A percentile compares a stretch with the other conserved stretches of the same genome.
Evolutionary conservation across 2,797 vertebrate species (phyloP).

Genomic region (Apogon talboti): DNA sequence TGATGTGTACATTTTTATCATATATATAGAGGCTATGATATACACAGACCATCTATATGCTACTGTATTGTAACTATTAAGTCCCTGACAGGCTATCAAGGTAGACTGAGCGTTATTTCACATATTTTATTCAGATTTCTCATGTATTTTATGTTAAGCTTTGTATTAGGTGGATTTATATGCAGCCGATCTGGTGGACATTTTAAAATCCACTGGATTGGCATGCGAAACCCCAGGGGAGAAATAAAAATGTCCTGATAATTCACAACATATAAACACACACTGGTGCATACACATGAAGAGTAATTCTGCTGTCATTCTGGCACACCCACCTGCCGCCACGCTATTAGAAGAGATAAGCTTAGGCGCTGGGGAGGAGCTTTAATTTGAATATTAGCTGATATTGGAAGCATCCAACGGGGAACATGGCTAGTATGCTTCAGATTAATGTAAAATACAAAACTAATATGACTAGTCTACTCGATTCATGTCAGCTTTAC

Average conservation of each 20-base stretch:
- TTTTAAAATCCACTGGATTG: conserved; percentile 11
- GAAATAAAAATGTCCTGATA: not conserved
- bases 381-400: conserved; percentile 54
- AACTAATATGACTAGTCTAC: conserved; percentile 65
- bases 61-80: no score
- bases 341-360: conserved; percentile 58
- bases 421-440: conserved; percentile 34
- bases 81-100: no score
- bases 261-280: conserved; percentile 8
- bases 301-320: conserved; percentile 48
- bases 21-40: no score
- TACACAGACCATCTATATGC: no score
- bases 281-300: conserved; percentile 5
- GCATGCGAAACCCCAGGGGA: not conserved
- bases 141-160: conserved; percentile 13
- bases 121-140: not conserved
- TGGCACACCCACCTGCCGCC: conserved; percentile 51
- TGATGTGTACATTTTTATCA: no score
- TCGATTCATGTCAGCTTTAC: conserved; percentile 67
- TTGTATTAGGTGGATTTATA: conserved; percentile 18
- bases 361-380: conserved; percentile 56
- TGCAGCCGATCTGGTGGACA: conserved; percentile 4
- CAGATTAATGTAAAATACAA: conserved; percentile 74
- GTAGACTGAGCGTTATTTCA: not conserved
- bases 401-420: conserved; percentile 25